Evolutionary conservation across 2,113 vertebrate species (phyloP).

Genomic region (Engraulis encrasicolus): DNA sequence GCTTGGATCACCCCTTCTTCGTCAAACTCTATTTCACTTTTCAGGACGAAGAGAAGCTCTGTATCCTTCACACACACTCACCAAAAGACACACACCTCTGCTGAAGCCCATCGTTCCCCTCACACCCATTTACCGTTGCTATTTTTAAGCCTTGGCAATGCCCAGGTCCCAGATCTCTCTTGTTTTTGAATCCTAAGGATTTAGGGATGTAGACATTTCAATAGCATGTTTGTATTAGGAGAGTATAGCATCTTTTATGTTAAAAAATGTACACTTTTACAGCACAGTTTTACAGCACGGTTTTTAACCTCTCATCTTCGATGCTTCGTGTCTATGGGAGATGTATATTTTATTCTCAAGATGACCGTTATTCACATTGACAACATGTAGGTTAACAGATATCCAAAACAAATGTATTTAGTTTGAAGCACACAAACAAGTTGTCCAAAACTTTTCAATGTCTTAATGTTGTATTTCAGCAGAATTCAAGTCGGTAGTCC

Average conservation of each 20-base stretch:
- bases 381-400: neutral
- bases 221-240: too few relatives aligned
- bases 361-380: neutral
- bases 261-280: neutral
- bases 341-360: too few relatives aligned
- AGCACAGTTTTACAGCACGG: neutral
- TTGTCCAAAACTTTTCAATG: neutral
- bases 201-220: neutral
- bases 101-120: neutral
- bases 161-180: neutral
- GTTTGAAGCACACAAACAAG: too few relatives aligned
- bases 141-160: neutral
- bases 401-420: too few relatives aligned
- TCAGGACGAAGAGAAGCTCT: slow-evolving; percentile 98
- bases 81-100: neutral
- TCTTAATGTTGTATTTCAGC: neutral
- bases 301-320: too few relatives aligned
- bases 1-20: slow-evolving; percentile 96
- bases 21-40: slow-evolving; percentile 99
- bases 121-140: neutral
- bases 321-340: too few relatives aligned
- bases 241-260: neutral
- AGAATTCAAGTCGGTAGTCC: neutral
- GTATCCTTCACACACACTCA: slow-evolving; percentile 85
- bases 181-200: neutral